Percentiles rank a stretch among this genome's conserved stretches.
phyloP scores from a whole-genome alignment of 2,113 vertebrate genomes.

The Barnardius zonarius region DNA sequence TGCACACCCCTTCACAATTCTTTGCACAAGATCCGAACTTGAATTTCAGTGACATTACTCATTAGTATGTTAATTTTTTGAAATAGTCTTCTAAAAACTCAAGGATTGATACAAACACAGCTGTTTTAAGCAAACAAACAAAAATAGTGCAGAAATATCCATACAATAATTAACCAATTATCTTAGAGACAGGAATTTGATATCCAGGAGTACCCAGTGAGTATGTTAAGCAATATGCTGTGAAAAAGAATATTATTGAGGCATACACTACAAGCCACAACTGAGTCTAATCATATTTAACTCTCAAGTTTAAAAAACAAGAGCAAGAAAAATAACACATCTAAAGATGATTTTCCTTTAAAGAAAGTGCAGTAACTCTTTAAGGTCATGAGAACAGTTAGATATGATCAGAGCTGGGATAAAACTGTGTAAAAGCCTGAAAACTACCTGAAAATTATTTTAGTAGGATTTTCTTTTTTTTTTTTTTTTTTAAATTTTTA shows the following conservation, averaged over 20 bases:
- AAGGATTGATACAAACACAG: background rate
- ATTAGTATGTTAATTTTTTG: background rate
- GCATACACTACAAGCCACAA: background rate
- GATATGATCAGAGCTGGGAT: background rate
- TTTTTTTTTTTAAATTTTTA: background rate
- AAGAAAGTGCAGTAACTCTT: background rate
- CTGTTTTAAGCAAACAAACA: background rate
- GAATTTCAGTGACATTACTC: background rate
- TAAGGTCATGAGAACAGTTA: background rate
- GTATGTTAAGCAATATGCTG: background rate
- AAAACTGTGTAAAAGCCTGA: background rate
- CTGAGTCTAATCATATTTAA: background rate
- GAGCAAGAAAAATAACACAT: background rate
- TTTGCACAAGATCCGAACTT: background rate
- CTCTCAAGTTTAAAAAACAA: background rate
- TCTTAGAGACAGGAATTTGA: background rate
- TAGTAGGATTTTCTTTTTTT: background rate
- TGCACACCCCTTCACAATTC: background rate
- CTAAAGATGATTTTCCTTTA: background rate
- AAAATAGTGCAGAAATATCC: background rate
- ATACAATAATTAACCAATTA: background rate
- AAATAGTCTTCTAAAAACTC: background rate
- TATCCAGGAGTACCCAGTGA: background rate
- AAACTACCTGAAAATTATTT: background rate
- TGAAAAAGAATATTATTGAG: background rate